Evolutionary conservation across 2,797 vertebrate genomes (phyloP), one percentile per base, ranked within the genome.

Genomic region (Aulostomus chinensis): DNA sequence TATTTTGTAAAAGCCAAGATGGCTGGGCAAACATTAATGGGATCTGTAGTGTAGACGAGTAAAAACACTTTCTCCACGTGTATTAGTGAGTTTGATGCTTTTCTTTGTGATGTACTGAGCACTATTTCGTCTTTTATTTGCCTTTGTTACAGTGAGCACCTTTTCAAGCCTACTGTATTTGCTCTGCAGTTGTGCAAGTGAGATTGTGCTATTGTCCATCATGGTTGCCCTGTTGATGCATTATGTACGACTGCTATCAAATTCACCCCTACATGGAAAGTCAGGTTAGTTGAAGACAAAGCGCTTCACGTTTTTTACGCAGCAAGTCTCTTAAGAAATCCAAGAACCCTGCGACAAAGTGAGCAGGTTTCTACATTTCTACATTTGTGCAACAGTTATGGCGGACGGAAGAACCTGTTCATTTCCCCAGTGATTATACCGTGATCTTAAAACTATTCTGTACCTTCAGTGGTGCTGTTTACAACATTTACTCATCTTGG

Each of bases 71-170:
- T 41, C 9, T 25, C 36, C 14, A 18, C 17, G 26, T 22, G 10
- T 48, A 33, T 31, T 54, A 12, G n/a, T 0, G 2, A 38, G 0
- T 32, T 61, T 66, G 39, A 21, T 48, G 8, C 4, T 18, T 26
- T 43, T 46, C 31, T 53, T 61, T 49, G 10, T 41, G 16, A 35
- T 39, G 4, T 58, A 17, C 35, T 46, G 9, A 28, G 25, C 34
- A 51, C 8, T 5, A 5, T 18, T 29, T 30, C 29, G 12, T 8
- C 10, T 30, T 47, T 28, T 56, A 9, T 62, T 80, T 76, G 78
- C 78, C 80, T 85, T 81, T 4, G 65, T 39, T 69, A 18, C 2
- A 20, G 4, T 20, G 45, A 74, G 41, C 61, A 75, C 62, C 15
- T 63, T 49, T 67, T 61, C 33, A 64, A 12, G 25, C 32, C 51